These are phyloP conservation scores for Pristionchus fissidentatus DNA, from an alignment of 2,888 invertebrate species.

Conservation along the genomic window DNA sequence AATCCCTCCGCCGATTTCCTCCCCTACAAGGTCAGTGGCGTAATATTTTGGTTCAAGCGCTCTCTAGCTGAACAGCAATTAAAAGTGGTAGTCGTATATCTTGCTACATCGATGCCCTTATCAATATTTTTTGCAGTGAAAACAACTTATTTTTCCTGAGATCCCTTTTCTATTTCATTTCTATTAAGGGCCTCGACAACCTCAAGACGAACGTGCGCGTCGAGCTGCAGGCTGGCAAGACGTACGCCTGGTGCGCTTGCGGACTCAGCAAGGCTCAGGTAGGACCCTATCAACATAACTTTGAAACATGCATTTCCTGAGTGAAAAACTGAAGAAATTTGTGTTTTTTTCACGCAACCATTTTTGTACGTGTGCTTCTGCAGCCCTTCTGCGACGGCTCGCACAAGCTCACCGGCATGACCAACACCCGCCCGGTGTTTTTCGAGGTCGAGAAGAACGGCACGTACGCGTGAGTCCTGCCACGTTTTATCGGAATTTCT, in stretches of 20 bases:
- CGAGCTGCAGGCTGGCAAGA: slow-evolving; percentile 81
- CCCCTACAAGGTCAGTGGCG: slow-evolving; percentile 56
- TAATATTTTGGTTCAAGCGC: background rate
- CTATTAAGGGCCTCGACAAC: slow-evolving; percentile 61
- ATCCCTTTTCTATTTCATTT: background rate
- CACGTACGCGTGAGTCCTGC: background rate
- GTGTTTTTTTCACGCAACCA: background rate
- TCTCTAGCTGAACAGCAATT: background rate
- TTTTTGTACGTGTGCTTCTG: slow-evolving; percentile 47
- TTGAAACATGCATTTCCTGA: too few species aligned
- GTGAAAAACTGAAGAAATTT: too few species aligned
- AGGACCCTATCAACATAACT: background rate
- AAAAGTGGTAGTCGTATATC: too few species aligned
- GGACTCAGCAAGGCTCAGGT: slow-evolving; percentile 88
- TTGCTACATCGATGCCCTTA: too few species aligned
- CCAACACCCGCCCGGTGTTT: slow-evolving; percentile 85
- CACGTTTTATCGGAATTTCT: background rate
- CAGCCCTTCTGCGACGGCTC: slow-evolving; percentile 95
- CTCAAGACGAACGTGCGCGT: slow-evolving; percentile 59
- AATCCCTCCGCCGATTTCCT: slow-evolving; percentile 62
- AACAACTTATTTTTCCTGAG: background rate
- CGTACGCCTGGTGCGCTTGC: slow-evolving; percentile 92
- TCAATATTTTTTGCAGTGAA: background rate
- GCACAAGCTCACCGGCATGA: slow-evolving; percentile 85
- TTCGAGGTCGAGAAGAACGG: slow-evolving; percentile 88